A percentile compares a stretch with the other conserved stretches of the same genome.
These are phyloP conservation scores for Cyphomyrmex costatus DNA, from an alignment of 1,140 invertebrate genomes.

Conservation along the genomic window DNA sequence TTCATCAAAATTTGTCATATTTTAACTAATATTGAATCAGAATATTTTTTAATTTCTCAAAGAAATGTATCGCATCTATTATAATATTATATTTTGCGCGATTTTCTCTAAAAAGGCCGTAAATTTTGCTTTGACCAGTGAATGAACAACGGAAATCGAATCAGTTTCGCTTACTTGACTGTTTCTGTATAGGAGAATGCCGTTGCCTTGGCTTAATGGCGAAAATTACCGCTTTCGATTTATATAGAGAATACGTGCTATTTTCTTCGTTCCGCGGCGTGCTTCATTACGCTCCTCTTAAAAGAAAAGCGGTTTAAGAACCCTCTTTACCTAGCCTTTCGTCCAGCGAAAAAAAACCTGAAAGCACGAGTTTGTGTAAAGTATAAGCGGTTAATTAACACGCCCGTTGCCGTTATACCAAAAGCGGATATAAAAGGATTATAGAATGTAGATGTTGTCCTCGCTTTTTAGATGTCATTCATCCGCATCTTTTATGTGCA, in stretches of 20 bases:
- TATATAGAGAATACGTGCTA: slow-evolving; percentile 61
- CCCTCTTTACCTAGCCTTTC: slow-evolving; percentile 59
- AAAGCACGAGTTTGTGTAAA: slow-evolving; percentile 65
- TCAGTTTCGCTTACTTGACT: slow-evolving; percentile 45
- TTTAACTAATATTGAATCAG: slow-evolving; percentile 21
- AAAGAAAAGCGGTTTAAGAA: slow-evolving; percentile 68
- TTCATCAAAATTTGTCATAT: slow-evolving; percentile 31
- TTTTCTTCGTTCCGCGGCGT: slow-evolving; percentile 36
- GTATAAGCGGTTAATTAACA: slow-evolving; percentile 76
- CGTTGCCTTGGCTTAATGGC: slow-evolving; percentile 42
- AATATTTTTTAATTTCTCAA: slow-evolving; percentile 27
- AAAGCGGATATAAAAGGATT: slow-evolving; percentile 68
- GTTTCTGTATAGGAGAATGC: slow-evolving; percentile 32
- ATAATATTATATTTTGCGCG: slow-evolving; percentile 8
- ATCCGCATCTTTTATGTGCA: slow-evolving; percentile 17
- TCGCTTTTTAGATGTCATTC: slow-evolving; percentile 20
- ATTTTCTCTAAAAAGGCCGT: not conserved
- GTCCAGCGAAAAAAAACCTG: slow-evolving; percentile 40
- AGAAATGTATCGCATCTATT: slow-evolving; percentile 18
- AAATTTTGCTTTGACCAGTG: slow-evolving; percentile 9
- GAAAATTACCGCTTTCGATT: slow-evolving; percentile 66
- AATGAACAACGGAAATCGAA: slow-evolving; percentile 44
- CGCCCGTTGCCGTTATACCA: slow-evolving; percentile 60
- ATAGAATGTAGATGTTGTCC: slow-evolving; percentile 66
- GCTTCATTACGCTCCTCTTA: slow-evolving; percentile 56